Evolutionary conservation across 2,888 invertebrate genomes (phyloP), one percentile per base, ranked within the genome.

Genomic region (Parnassius orleans): DNA sequence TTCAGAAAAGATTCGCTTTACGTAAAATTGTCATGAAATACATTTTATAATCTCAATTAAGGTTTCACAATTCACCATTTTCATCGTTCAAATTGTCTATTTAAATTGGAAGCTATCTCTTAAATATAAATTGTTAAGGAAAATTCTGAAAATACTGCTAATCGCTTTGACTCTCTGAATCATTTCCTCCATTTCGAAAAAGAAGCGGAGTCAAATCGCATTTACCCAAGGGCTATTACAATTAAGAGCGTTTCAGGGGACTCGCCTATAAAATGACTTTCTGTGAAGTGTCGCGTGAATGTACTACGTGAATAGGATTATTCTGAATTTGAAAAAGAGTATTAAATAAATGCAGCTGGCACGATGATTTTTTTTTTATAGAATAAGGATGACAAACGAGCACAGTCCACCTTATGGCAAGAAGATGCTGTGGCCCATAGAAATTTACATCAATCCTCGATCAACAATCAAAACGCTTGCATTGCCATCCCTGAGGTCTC

Each of bases 101-200:
- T 60, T 61, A 61, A 61, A 53, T 53, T 47, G 12, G 14, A 1
- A 19, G 52, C 61, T 46, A 53, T 61, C 47, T 61, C 46, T 57
- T 33, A 57, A 62, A 57, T 58, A 50, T 54, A 62, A 62, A 62
- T 57, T 44, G 42, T 57, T 52, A n/a, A 43, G 53, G 59, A 59
- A 54, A 55, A 63, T 59, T 59, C 55, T 50, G 54, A 46, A 44
- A 55, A 55, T 55, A 55, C 24, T 19, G 46, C 55, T 55, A 55
- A 55, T 55, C 46, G 55, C 19, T 55, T 14, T 24, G 44, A 19
- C 55, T 19, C 55, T 44, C 46, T 14, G 11, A 46, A n/a, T 55
- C 55, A 55, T 55, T 55, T 46, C 55, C 55, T 55, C 19, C 55
- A 19, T 55, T 24, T 15, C 24, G 46, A 44, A 55, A 55, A 51